These are phyloP conservation scores for Andrena fulva DNA, from an alignment of 2,888 invertebrate species.

Conservation along the genomic window DNA sequence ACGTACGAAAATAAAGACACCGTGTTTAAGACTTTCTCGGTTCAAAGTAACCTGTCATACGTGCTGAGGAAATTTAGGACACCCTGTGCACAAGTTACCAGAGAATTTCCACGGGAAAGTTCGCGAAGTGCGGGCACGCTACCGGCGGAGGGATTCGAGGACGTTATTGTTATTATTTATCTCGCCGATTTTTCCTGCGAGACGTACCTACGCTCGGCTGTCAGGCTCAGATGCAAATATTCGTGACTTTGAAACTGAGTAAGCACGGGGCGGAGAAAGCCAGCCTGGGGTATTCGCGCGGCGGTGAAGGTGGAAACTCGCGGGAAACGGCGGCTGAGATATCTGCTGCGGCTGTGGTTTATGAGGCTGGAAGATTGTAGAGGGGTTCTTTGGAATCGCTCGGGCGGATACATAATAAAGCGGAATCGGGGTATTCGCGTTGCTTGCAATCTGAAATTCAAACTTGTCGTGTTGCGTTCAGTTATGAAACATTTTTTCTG, in stretches of 20 bases:
- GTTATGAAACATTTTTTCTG: too few species aligned
- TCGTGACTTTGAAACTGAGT: constrained; percentile 66
- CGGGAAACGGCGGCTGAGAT: constrained; percentile 25
- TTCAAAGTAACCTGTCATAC: background rate
- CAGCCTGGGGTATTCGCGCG: constrained; percentile 32
- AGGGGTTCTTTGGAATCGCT: constrained; percentile 37
- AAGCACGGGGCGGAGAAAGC: constrained; percentile 33
- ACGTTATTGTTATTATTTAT: constrained; percentile 66
- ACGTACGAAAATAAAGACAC: too few species aligned
- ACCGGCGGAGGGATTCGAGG: constrained; percentile 6
- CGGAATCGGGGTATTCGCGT: constrained; percentile 24
- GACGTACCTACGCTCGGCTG: constrained; percentile 49
- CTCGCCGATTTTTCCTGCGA: constrained; percentile 61
- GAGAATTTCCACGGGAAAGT: constrained; percentile 49
- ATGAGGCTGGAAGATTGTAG: constrained; percentile 50
- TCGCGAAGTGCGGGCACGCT: constrained; percentile 34
- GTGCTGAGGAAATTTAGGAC: background rate
- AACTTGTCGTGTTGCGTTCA: background rate
- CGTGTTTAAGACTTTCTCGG: background rate
- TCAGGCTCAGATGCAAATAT: constrained; percentile 65
- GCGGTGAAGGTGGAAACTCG: constrained; percentile 31
- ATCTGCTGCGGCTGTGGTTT: constrained; percentile 44
- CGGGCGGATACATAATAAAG: constrained; percentile 33
- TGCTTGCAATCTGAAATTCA: constrained; percentile 2
- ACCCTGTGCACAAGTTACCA: constrained; percentile 27